Base-by-base conservation (phyloP, 2,888 invertebrate species). In the Zelleria hepariella region DNA sequence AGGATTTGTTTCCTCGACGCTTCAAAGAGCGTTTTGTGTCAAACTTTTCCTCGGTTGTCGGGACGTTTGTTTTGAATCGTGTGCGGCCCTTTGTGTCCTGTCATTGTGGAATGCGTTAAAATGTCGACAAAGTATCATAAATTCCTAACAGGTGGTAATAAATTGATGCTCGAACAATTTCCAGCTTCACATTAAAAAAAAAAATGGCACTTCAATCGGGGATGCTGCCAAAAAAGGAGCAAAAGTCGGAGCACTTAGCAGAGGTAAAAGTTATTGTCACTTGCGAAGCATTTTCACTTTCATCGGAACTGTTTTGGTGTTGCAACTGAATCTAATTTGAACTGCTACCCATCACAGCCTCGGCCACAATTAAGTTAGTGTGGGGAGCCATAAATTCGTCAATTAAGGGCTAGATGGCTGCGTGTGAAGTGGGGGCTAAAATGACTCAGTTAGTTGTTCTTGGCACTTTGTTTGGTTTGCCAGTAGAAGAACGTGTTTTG, bases 311-410 rank as follows among this genome's bases (percentile, higher is more conserved):
- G 18, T 51, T 51, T 51, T 23, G 23, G 51, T 20, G 23, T 20
- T 20, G 51, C 71, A 71, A 74, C 70, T 71, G 76, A 83, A 86
- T 86, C 84, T 84, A 86, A 87, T 87, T 87, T 84, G 72, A 75
- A 83, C 77, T 85, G 86, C 85, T 86, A 82, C 82, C 82, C 75
- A 74, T 80, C 78, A 75, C 75, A 67, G 32, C 32, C 15, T 42
- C 15, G 32, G 32, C 86, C 87, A 75, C 86, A 86, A 86, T 85
- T 82, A 78, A 79, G 80, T 86, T 86, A 83, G 78, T 78, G 77
- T 74, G 71, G 84, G 84, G 78, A 70, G 81, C 78, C 75, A 85
- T 87, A 86, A 86, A 87, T 87, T 86, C 80, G 81, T 77, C 83
- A 87, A 87, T 87, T 86, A 87, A 84, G 74, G 69, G 62, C 76